phyloP scores from a whole-genome alignment of 2,797 vertebrate species.

The Chlorospingus flavigularis region DNA sequence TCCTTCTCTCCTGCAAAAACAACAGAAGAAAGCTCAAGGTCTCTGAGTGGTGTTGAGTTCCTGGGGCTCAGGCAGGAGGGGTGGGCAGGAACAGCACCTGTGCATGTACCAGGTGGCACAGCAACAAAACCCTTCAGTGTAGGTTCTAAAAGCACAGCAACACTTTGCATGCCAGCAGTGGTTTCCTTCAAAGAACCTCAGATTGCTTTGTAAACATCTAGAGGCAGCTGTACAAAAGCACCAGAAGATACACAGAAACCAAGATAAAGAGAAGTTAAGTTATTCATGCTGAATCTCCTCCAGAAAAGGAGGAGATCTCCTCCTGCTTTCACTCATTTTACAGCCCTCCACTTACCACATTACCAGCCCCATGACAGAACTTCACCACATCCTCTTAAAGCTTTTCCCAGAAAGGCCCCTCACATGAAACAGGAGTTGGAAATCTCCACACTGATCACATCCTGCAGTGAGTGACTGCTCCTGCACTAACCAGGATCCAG shows the following conservation, averaged over 20 bases:
- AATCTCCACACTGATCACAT: neutral
- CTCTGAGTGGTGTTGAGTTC: neutral
- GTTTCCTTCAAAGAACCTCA: neutral
- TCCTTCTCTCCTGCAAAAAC: slow-evolving; percentile 86
- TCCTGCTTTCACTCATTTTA: neutral
- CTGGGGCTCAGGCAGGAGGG: neutral
- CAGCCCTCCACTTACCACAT: neutral
- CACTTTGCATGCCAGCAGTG: neutral
- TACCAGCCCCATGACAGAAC: neutral
- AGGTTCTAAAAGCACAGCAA: neutral
- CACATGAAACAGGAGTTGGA: neutral
- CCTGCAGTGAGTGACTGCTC: neutral
- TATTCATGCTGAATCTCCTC: neutral
- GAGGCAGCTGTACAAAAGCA: neutral
- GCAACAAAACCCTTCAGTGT: neutral
- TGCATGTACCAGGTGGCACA: accelerated
- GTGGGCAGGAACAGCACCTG: neutral
- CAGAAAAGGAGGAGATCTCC: neutral
- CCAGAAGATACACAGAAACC: neutral
- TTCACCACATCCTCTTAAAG: neutral
- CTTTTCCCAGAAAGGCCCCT: neutral
- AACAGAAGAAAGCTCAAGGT: slow-evolving; percentile 53
- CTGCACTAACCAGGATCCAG: neutral
- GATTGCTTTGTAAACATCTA: neutral
- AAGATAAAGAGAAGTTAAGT: neutral